These are phyloP conservation scores for Ethmia dodecea DNA, from an alignment of 2,888 invertebrate species.

Conservation along the genomic window DNA sequence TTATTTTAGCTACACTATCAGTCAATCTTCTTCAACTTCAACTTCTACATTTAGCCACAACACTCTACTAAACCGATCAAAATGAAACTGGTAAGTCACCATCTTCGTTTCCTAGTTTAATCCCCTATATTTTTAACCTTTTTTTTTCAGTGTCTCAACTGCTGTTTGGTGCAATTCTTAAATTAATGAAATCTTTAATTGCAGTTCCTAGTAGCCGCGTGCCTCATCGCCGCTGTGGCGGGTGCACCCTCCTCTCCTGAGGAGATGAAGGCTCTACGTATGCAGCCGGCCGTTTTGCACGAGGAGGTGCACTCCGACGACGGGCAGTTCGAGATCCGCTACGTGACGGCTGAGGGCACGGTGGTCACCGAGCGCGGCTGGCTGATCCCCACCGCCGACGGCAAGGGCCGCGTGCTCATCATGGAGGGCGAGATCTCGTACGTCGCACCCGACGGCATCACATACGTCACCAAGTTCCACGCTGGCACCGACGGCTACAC, in stretches of 20 bases:
- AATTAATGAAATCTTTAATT: no score
- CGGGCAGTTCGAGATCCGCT: slow-evolving; percentile 45
- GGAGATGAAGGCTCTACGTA: slow-evolving; percentile 22
- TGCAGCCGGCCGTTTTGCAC: slow-evolving; percentile 35
- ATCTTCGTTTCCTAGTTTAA: no score
- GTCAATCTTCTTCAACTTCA: not conserved
- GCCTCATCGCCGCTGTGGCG: slow-evolving; percentile 26
- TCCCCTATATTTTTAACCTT: not conserved
- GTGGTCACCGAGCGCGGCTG: slow-evolving; percentile 42
- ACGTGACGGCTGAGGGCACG: slow-evolving; percentile 48
- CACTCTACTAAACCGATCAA: slow-evolving; percentile 8
- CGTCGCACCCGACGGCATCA: slow-evolving; percentile 44
- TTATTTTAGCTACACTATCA: not conserved
- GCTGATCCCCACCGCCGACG: slow-evolving; percentile 35
- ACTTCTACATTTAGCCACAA: not conserved
- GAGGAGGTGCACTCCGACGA: slow-evolving; percentile 41
- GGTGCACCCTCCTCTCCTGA: slow-evolving; percentile 26
- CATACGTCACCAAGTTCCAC: slow-evolving; percentile 45
- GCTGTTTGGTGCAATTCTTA: no score
- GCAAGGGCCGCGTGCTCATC: slow-evolving; percentile 35
- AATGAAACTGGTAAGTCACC: slow-evolving; percentile 41
- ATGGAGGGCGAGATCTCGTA: slow-evolving; percentile 45
- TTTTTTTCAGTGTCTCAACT: no score
- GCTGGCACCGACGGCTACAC: slow-evolving; percentile 43
- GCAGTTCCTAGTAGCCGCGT: slow-evolving; percentile 31